phyloP scores from a whole-genome alignment of 1,140 invertebrate genomes.

The Vanessa atalanta region DNA sequence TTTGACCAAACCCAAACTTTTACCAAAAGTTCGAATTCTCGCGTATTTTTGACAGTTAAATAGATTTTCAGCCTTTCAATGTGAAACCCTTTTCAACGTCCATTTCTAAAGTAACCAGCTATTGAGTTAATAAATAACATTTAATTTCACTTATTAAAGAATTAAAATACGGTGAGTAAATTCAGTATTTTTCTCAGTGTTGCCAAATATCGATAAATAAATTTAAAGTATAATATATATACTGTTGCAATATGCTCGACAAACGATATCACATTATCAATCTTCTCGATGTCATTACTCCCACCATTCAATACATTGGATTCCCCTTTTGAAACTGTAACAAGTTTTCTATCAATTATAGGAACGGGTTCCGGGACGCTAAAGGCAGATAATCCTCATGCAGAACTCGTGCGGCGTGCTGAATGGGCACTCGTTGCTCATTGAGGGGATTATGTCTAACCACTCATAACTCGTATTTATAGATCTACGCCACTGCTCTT shows the following conservation, averaged over 20 bases:
- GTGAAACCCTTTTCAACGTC: constrained; percentile 25
- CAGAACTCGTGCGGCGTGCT: neutral
- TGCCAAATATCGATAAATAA: neutral
- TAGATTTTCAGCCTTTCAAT: constrained; percentile 30
- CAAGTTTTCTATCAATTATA: constrained; percentile 26
- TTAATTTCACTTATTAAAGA: constrained; percentile 1
- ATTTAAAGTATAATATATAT: no score
- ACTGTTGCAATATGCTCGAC: neutral
- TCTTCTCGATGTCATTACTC: neutral
- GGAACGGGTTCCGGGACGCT: constrained; percentile 16
- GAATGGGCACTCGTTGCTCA: constrained; percentile 25
- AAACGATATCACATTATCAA: neutral
- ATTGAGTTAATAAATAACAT: constrained; percentile 27
- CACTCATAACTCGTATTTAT: constrained; percentile 28
- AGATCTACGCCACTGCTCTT: constrained; percentile 6
- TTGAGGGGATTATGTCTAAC: constrained; percentile 27
- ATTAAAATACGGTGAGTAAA: neutral
- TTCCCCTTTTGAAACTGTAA: constrained; percentile 11
- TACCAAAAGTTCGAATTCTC: constrained; percentile 19
- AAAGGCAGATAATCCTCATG: constrained; percentile 26
- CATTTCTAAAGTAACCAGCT: constrained; percentile 23
- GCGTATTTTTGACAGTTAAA: constrained; percentile 37
- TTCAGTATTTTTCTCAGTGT: neutral
- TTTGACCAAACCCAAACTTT: constrained; percentile 26
- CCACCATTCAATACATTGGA: neutral